phyloP scores from a whole-genome alignment of 2,888 invertebrate genomes.

The Hirtodrosophila duncani region DNA sequence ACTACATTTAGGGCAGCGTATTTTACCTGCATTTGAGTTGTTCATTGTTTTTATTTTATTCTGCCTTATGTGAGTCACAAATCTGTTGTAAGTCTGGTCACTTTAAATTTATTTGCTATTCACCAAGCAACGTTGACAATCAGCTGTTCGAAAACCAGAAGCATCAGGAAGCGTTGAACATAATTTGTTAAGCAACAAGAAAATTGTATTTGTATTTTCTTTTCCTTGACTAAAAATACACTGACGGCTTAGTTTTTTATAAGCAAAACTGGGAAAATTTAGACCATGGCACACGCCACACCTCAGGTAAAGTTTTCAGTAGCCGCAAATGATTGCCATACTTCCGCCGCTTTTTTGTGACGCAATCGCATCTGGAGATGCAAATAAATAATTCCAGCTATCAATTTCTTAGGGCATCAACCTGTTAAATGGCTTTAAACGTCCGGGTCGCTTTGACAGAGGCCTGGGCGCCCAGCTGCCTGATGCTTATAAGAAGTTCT shows the following conservation, averaged over 20 bases:
- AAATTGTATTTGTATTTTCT: conserved; percentile 11
- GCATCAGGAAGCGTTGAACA: conserved; percentile 30
- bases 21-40: conserved; percentile 30
- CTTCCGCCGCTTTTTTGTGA: conserved; percentile 58
- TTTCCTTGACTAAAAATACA: conserved; percentile 11
- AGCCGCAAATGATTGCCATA: background rate
- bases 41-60: conserved; percentile 56
- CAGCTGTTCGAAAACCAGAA: conserved; percentile 47
- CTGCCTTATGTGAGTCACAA: too few species aligned
- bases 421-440: conserved; percentile 79
- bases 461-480: conserved; percentile 86
- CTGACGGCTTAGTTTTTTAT: conserved; percentile 9
- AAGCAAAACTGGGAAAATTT: background rate
- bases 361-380: conserved; percentile 60
- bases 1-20: background rate
- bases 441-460: conserved; percentile 81
- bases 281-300: conserved; percentile 75
- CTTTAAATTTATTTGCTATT: too few species aligned
- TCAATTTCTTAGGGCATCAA: conserved; percentile 65
- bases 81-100: conserved; percentile 16
- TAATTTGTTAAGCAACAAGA: conserved; percentile 27
- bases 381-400: conserved; percentile 7
- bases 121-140: conserved; percentile 1
- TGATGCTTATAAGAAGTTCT: conserved; percentile 90
- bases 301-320: conserved; percentile 61